Evolutionary conservation across 2,888 invertebrate genomes (phyloP).

Genomic region (Lapara coniferarum): DNA sequence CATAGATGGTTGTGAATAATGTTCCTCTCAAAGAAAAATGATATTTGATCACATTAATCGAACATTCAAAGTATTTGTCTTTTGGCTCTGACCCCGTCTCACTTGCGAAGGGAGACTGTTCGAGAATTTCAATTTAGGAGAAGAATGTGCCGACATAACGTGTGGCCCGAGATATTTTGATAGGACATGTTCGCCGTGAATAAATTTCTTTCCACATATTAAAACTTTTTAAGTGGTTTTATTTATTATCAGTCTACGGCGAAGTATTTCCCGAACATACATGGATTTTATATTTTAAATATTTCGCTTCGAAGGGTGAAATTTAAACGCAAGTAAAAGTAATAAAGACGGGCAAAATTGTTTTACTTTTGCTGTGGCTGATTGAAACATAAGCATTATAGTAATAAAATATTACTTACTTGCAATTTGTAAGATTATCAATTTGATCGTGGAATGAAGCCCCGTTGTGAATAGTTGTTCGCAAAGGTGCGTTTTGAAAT

Average conservation of each 20-base stretch:
- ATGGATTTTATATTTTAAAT: neutral
- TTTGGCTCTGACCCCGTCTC: constrained; percentile 78
- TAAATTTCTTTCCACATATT: constrained; percentile 82
- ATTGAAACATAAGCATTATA: too few species aligned
- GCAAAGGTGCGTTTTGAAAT: constrained; percentile 12
- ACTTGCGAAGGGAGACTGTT: constrained; percentile 74
- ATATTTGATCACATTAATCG: constrained; percentile 78
- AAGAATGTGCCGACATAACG: constrained; percentile 84
- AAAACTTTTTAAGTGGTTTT: constrained; percentile 77
- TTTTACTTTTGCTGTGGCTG: neutral
- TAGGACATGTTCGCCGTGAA: constrained; percentile 83
- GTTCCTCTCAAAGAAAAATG: constrained; percentile 53
- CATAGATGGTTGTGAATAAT: neutral
- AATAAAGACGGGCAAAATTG: neutral
- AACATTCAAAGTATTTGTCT: constrained; percentile 81
- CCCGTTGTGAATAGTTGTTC: neutral
- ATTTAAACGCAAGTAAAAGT: neutral
- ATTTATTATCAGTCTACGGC: constrained; percentile 57
- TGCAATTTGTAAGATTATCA: neutral
- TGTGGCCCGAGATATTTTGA: constrained; percentile 84
- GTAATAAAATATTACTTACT: neutral
- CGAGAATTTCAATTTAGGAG: constrained; percentile 85
- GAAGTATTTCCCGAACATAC: constrained; percentile 7
- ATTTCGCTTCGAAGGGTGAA: neutral
- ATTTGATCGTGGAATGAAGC: neutral